phyloP scores from a whole-genome alignment of 2,113 vertebrate species.

The Oriolus oriolus region DNA sequence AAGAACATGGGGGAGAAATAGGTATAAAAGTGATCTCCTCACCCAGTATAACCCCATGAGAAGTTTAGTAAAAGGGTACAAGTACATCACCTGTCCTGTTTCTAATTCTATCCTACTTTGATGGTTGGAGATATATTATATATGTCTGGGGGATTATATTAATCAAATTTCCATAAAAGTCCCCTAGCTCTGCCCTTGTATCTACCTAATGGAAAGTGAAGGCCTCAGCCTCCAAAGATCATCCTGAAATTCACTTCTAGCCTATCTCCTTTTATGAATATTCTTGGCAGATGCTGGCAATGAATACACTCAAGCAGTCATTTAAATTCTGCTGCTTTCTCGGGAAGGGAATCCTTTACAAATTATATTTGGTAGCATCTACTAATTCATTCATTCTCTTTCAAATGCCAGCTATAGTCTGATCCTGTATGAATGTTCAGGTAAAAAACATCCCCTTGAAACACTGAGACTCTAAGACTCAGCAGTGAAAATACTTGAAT shows the following conservation, averaged over 20 bases:
- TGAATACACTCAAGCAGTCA: background rate
- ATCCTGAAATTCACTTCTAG: background rate
- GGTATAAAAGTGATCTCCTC: background rate
- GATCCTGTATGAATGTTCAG: background rate
- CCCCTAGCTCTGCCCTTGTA: background rate
- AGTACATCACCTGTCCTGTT: background rate
- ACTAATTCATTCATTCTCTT: slow-evolving; percentile 20
- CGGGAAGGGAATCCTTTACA: background rate
- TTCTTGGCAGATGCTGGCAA: background rate
- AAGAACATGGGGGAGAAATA: background rate
- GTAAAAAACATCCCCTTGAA: background rate
- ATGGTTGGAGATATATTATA: background rate
- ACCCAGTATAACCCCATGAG: background rate
- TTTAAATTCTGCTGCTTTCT: slow-evolving; percentile 35
- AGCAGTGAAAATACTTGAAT: background rate
- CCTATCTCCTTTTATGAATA: background rate
- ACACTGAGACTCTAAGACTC: background rate
- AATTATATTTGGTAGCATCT: slow-evolving; percentile 5
- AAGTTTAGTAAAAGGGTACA: background rate
- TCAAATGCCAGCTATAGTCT: background rate
- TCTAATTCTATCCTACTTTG: background rate
- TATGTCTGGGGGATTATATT: background rate
- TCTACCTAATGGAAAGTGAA: background rate
- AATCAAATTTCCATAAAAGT: background rate
- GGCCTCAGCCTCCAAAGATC: background rate